Evolutionary conservation across 2,888 invertebrate genomes (phyloP).

Genomic region (Odontocolon sp.): DNA sequence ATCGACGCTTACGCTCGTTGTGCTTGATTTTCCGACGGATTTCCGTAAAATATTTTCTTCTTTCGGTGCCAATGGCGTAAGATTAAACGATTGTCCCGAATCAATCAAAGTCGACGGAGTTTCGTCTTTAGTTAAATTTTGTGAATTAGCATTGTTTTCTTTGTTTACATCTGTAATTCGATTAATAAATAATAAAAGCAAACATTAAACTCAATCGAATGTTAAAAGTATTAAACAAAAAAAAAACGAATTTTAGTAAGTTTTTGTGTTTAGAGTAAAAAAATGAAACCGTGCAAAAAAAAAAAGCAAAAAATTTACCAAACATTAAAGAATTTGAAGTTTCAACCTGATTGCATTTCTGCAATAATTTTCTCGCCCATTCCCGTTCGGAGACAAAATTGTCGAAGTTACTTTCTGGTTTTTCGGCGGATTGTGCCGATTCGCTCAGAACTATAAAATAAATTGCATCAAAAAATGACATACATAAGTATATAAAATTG

Average conservation of each 20-base stretch:
- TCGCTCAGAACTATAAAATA: too few species aligned
- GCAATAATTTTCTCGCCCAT: conserved; percentile 73
- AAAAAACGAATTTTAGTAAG: neutral
- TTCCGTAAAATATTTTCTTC: conserved; percentile 35
- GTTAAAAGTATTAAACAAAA: neutral
- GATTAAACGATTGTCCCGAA: conserved; percentile 30
- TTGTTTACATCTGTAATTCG: conserved; percentile 70
- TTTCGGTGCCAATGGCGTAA: conserved; percentile 32
- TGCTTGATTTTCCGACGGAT: conserved; percentile 53
- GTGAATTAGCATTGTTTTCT: conserved; percentile 73
- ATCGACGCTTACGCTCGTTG: conserved; percentile 62
- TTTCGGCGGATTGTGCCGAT: too few species aligned
- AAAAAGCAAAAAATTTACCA: neutral
- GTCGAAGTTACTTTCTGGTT: conserved; percentile 58
- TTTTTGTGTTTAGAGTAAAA: too few species aligned
- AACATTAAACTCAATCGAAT: conserved; percentile 6
- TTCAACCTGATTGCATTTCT: conserved; percentile 67
- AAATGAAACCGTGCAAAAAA: too few species aligned
- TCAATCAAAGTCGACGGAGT: conserved; percentile 57
- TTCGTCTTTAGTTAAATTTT: conserved; percentile 60
- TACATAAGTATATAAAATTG: too few species aligned
- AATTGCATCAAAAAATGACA: too few species aligned
- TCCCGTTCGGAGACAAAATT: conserved; percentile 67
- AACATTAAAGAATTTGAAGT: conserved; percentile 29
- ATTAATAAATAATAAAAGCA: neutral